These are phyloP conservation scores for Elachura formosa DNA, from an alignment of 2,113 vertebrate genomes.

Conservation along the genomic window DNA sequence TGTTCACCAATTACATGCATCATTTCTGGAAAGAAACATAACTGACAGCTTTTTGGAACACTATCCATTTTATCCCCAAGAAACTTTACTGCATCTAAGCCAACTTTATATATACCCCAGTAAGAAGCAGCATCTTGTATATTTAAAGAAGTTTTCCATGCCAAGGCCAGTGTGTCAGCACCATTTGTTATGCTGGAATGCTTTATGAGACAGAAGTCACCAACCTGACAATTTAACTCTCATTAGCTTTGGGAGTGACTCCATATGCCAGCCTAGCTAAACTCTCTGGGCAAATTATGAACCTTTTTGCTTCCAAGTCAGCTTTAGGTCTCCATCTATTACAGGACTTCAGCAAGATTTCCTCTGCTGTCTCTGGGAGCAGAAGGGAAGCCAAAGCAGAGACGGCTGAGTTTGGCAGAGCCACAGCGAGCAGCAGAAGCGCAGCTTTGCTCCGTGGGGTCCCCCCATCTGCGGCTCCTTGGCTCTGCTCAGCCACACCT, in stretches of 20 bases:
- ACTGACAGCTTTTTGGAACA: background rate
- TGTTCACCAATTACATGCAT: background rate
- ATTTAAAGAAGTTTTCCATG: background rate
- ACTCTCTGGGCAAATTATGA: background rate
- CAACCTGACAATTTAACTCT: background rate
- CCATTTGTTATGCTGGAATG: background rate
- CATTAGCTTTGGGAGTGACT: background rate
- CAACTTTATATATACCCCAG: background rate
- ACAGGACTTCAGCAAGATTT: background rate
- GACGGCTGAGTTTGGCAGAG: background rate
- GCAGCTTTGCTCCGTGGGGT: background rate
- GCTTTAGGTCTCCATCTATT: background rate
- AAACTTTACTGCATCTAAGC: background rate
- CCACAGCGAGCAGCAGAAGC: background rate
- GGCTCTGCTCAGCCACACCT: background rate
- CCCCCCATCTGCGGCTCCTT: background rate
- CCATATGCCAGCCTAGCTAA: background rate
- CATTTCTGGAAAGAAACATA: background rate
- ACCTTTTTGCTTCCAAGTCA: background rate
- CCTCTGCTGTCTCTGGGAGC: background rate
- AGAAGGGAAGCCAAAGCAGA: background rate
- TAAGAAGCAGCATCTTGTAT: background rate
- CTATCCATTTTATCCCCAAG: background rate
- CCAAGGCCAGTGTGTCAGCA: background rate
- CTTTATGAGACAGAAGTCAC: background rate